phyloP scores from a whole-genome alignment of 2,113 vertebrate species.

The Burhinus oedicnemus region DNA sequence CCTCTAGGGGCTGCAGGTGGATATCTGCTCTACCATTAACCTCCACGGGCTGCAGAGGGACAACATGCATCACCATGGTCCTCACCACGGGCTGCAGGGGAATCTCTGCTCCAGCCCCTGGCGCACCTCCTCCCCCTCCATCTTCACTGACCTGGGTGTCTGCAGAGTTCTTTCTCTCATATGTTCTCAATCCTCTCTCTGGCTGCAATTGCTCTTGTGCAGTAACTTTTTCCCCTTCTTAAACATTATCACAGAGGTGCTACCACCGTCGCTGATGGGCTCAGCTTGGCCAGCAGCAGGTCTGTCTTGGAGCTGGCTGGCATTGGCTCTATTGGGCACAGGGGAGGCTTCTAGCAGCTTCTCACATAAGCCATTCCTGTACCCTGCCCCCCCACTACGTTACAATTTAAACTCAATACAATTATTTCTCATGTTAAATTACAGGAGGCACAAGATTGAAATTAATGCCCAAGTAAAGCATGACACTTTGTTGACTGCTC shows the following conservation, averaged over 20 bases:
- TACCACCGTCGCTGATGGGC: not conserved
- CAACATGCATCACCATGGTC: no score
- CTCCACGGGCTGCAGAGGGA: not conserved
- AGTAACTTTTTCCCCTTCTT: no score
- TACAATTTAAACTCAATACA: not conserved
- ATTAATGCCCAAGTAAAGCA: not conserved
- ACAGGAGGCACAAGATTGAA: not conserved
- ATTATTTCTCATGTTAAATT: not conserved
- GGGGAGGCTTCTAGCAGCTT: not conserved
- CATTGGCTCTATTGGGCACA: not conserved
- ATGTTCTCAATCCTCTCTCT: no score
- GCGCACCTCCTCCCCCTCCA: no score
- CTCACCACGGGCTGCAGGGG: no score
- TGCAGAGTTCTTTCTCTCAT: no score
- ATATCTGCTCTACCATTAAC: not conserved
- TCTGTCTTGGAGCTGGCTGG: no score
- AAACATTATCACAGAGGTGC: no score
- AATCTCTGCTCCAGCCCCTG: no score
- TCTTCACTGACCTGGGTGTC: no score
- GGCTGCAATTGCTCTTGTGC: no score
- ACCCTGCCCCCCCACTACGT: not conserved
- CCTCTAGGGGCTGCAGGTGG: not conserved
- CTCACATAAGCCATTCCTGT: not conserved
- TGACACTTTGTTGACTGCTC: not conserved
- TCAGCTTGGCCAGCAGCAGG: not conserved